Evolutionary conservation across 2,113 vertebrate genomes (phyloP).

Genomic region (Apteryx owenii): DNA sequence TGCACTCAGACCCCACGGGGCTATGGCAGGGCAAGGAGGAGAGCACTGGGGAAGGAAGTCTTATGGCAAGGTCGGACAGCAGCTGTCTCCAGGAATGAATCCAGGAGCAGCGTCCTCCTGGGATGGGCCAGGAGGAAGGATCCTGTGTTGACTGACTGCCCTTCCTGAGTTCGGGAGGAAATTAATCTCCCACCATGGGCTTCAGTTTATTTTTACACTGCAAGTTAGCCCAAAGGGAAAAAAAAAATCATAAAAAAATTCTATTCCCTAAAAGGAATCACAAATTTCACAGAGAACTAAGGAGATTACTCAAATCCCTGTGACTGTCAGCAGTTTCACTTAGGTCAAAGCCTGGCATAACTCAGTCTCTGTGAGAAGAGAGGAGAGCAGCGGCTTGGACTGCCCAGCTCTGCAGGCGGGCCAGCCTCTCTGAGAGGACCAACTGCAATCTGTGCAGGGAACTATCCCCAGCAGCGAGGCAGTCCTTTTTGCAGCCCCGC

Average conservation of each 20-base stretch:
- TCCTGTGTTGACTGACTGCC: conserved; percentile 52
- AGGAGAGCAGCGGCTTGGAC: not conserved
- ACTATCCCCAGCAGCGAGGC: not conserved
- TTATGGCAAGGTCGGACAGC: conserved; percentile 8
- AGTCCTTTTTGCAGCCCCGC: not conserved
- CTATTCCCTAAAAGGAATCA: conserved; percentile 57
- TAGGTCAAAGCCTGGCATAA: conserved; percentile 72
- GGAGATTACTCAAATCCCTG: conserved; percentile 66
- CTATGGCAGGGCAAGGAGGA: not conserved
- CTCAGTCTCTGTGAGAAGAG: conserved; percentile 64
- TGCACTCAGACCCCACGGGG: conserved; percentile 4
- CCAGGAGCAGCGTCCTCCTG: conserved; percentile 47
- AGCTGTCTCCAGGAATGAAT: conserved; percentile 62
- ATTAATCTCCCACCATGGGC: conserved; percentile 43
- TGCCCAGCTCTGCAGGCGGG: not conserved
- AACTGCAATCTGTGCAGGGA: not conserved
- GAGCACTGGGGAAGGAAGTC: conserved; percentile 47
- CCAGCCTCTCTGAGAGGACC: not conserved
- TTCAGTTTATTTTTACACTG: conserved; percentile 62
- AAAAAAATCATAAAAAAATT: conserved; percentile 38
- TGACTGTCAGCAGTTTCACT: conserved; percentile 62
- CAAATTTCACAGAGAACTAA: conserved; percentile 63
- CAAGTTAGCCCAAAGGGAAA: not conserved
- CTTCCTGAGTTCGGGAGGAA: conserved; percentile 44
- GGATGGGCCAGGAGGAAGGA: conserved; percentile 60